Evolutionary conservation across 1,140 invertebrate species (phyloP), one percentile per base, ranked within the genome.

Genomic region (Heliconius hewitsoni): DNA sequence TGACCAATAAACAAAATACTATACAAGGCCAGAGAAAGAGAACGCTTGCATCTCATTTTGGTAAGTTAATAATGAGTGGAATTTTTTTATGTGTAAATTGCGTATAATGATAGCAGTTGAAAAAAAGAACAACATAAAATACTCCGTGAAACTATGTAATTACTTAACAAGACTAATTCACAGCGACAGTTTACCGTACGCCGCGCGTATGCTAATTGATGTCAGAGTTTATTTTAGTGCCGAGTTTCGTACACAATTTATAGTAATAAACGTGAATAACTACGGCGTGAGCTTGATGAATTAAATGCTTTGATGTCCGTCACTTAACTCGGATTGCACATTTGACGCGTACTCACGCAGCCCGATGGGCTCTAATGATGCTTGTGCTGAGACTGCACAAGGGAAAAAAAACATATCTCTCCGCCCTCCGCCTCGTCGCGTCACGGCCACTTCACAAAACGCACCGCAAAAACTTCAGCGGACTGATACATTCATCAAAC

Each of bases 401-500:
- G 78, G 79, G 73, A 75, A 86, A 83, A 80, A 85, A 84, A 75
- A 79, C 73, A 79, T 77, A 83, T 85, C 13, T 46, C 42, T 46
- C 42, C 13, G 3, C 42, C 11, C 42, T 42, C 42, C 39, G 39
- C 73, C 81, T 73, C 50, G 76, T 66, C 60, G 79, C 76, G 80
- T 85, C 79, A 83, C 80, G 82, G 84, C 75, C 82, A 73, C 85
- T 84, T 86, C 84, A 85, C 74, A 78, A 86, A 84, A 88, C 83
- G 79, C 80, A 82, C 85, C 85, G 83, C 86, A 89, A 87, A 90
- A 90, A 87, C 86, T 82, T 82, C 86, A 85, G 85, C 81, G 78
- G 82, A 87, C 86, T 87, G 84, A 89, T 88, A 88, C 89, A 91
- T 92, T 87, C 86, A 91, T 90, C 88, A 92, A 90, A 88, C 82